Conservation (phyloP, 2,888 invertebrate genomes). For the Argyresthia goedartella region DNA sequence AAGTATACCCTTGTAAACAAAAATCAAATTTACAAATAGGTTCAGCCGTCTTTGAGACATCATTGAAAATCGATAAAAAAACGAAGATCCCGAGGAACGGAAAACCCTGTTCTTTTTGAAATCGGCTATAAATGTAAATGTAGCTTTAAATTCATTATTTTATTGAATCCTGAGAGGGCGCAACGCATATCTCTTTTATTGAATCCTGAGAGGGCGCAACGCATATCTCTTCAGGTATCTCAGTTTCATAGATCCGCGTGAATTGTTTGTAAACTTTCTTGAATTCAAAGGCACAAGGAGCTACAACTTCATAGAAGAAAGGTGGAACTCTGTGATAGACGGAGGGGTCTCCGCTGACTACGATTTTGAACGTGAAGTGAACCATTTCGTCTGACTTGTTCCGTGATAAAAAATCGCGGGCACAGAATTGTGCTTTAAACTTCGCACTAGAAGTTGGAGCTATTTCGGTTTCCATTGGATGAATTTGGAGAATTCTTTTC, state of each 20-base stretch:
- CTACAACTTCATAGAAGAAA: conserved; percentile 10
- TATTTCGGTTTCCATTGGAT: conserved; percentile 28
- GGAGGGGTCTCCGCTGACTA: conserved; percentile 26
- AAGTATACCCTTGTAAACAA: no score
- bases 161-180: no score
- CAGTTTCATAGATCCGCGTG: not conserved
- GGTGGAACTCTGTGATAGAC: conserved; percentile 30
- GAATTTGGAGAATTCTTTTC: conserved; percentile 35
- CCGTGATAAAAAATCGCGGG: conserved; percentile 16
- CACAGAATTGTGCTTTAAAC: conserved; percentile 34
- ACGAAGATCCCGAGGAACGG: no score
- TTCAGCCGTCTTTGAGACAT: no score
- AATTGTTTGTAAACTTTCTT: not conserved
- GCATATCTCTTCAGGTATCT: no score
- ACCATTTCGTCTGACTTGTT: conserved; percentile 26
- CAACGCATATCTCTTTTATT: no score
- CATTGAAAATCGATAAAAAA: no score
- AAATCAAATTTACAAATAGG: no score
- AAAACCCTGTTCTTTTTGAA: no score
- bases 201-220: no score
- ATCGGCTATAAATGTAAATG: no score
- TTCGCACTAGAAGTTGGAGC: conserved; percentile 14
- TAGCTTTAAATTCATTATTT: no score
- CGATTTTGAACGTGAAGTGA: conserved; percentile 46
- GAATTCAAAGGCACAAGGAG: conserved; percentile 17